Evolutionary conservation across 2,797 vertebrate species (phyloP).

Genomic region (Sebastolobus alascanus): DNA sequence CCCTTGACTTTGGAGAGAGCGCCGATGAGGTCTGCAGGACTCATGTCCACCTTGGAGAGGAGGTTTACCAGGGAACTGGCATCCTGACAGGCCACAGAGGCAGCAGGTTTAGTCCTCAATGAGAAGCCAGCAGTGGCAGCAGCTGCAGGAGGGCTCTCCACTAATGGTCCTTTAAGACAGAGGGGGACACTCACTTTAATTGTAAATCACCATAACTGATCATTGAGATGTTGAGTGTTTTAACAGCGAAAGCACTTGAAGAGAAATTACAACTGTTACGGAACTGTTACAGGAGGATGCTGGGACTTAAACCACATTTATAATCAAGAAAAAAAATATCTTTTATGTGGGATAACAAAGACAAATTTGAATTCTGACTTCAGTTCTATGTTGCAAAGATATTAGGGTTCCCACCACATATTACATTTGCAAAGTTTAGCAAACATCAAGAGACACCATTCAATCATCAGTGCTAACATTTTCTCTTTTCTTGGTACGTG

Average conservation of each 20-base stretch:
- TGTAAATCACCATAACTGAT: not conserved
- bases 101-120: conserved; percentile 72
- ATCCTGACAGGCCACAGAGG: conserved; percentile 71
- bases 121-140: conserved; percentile 39
- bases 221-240: not conserved
- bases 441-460: not conserved
- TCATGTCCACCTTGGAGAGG: conserved; percentile 94
- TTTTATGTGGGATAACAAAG: too few relatives aligned
- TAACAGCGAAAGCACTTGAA: not conserved
- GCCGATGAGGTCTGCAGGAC: conserved; percentile 91
- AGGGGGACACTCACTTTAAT: not conserved
- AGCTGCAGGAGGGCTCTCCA: conserved; percentile 76
- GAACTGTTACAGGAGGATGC: not conserved
- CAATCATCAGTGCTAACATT: not conserved
- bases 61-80: conserved; percentile 90
- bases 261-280: not conserved
- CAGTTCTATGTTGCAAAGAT: not conserved
- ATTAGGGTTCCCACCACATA: not conserved
- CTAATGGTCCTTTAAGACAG: conserved; percentile 52
- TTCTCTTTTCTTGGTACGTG: not conserved
- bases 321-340: not conserved
- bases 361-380: not conserved
- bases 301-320: not conserved
- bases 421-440: not conserved
- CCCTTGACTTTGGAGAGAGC: conserved; percentile 92